Evolutionary conservation across 2,797 vertebrate genomes (phyloP).

Genomic region (Limnodromus scolopaceus): DNA sequence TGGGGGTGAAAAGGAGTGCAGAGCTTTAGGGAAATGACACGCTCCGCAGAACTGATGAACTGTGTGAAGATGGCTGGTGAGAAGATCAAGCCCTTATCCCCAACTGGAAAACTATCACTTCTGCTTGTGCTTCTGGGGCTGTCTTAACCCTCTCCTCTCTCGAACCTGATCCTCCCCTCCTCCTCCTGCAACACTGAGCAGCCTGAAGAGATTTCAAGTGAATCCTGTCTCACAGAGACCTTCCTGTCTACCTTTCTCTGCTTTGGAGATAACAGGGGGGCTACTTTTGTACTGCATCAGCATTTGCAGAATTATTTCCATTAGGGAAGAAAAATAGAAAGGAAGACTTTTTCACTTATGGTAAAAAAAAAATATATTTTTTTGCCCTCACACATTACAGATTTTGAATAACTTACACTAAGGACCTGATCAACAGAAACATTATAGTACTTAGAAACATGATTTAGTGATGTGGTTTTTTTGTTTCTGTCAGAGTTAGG

Average conservation of each 20-base stretch:
- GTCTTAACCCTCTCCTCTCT: background rate
- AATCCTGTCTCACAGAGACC: background rate
- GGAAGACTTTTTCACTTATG: background rate
- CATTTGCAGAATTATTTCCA: background rate
- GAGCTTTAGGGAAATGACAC: background rate
- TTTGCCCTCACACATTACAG: background rate
- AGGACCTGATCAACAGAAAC: background rate
- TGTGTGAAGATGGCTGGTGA: background rate
- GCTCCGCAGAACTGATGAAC: background rate
- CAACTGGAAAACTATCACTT: background rate
- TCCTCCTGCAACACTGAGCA: background rate
- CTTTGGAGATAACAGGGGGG: too few relatives aligned
- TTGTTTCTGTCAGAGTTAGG: too few relatives aligned
- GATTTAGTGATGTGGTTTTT: too few relatives aligned
- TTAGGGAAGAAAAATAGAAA: background rate
- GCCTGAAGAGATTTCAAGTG: background rate
- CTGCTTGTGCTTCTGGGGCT: background rate
- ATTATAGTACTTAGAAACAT: too few relatives aligned
- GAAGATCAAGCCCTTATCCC: background rate
- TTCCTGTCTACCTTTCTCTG: background rate
- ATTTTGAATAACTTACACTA: background rate
- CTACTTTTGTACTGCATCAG: rapidly evolving
- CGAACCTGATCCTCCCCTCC: background rate
- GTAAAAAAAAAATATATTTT: background rate
- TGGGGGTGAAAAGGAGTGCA: background rate